These are phyloP conservation scores for Arizona elegans DNA, from an alignment of 2,113 vertebrate genomes.

Conservation along the genomic window DNA sequence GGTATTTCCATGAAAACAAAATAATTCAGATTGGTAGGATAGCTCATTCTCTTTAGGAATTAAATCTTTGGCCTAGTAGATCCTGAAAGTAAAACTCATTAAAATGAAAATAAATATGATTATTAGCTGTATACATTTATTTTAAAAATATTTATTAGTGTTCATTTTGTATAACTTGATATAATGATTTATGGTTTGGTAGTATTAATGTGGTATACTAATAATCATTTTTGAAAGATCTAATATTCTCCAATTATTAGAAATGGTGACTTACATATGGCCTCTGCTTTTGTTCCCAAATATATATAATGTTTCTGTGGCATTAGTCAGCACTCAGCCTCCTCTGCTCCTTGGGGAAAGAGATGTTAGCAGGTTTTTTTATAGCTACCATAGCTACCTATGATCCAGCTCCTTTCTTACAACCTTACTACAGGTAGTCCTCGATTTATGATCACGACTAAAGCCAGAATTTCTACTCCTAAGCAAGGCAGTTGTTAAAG, in stretches of 20 bases:
- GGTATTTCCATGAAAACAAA: neutral
- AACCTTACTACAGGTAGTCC: neutral
- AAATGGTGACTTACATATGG: neutral
- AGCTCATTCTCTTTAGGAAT: accelerated
- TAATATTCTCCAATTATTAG: neutral
- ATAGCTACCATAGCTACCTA: neutral
- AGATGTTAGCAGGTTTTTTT: neutral
- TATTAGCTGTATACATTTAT: neutral
- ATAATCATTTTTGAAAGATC: neutral
- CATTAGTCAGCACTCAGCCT: neutral
- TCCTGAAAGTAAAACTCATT: neutral
- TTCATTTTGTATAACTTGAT: neutral
- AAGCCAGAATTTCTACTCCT: neutral
- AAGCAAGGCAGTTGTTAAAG: neutral
- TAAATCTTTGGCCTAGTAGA: neutral
- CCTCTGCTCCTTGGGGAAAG: neutral
- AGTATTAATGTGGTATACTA: neutral
- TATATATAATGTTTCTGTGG: neutral
- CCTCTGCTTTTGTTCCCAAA: neutral
- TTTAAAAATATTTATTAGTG: neutral
- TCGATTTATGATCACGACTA: neutral
- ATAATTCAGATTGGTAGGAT: neutral
- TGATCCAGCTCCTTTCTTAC: neutral
- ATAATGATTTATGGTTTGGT: neutral
- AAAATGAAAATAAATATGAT: neutral